A percentile compares a stretch with the other conserved stretches of the same genome.
Evolutionary conservation across 2,113 vertebrate genomes (phyloP).

Genomic region (Piaya cayana): DNA sequence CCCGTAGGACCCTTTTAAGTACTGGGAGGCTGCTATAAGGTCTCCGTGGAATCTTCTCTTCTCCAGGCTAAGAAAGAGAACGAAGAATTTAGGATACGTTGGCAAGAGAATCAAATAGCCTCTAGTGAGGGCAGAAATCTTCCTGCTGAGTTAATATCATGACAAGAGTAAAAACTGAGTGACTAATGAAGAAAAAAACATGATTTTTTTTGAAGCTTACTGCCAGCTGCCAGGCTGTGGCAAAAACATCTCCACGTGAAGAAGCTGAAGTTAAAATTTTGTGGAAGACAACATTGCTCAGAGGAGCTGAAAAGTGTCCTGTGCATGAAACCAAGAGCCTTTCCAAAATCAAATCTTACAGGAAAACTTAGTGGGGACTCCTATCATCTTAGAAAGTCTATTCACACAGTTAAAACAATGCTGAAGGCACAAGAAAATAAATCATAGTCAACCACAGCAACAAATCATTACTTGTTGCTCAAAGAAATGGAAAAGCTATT

Average conservation of each 20-base stretch:
- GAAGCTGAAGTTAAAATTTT: not conserved
- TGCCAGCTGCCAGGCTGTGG: not conserved
- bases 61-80: too few species aligned
- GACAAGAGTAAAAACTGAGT: not conserved
- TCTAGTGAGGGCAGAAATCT: not conserved
- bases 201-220: not conserved
- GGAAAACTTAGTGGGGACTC: not conserved
- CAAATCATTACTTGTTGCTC: conserved; percentile 8
- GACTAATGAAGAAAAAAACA: not conserved
- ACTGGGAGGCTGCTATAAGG: too few species aligned
- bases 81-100: not conserved
- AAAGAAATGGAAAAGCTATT: conserved; percentile 15
- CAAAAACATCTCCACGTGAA: not conserved
- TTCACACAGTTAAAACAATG: not conserved
- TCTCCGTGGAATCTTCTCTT: too few species aligned
- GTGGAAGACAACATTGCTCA: not conserved
- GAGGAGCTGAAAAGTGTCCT: not conserved
- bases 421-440: conserved; percentile 18
- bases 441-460: conserved; percentile 29
- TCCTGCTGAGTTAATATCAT: not conserved
- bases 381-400: not conserved
- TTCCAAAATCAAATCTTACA: not conserved
- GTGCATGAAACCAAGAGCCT: not conserved
- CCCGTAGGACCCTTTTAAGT: too few species aligned
- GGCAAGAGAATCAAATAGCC: not conserved